Conservation (phyloP, 1,140 invertebrate genomes). For the Drosophila seguyi region DNA sequence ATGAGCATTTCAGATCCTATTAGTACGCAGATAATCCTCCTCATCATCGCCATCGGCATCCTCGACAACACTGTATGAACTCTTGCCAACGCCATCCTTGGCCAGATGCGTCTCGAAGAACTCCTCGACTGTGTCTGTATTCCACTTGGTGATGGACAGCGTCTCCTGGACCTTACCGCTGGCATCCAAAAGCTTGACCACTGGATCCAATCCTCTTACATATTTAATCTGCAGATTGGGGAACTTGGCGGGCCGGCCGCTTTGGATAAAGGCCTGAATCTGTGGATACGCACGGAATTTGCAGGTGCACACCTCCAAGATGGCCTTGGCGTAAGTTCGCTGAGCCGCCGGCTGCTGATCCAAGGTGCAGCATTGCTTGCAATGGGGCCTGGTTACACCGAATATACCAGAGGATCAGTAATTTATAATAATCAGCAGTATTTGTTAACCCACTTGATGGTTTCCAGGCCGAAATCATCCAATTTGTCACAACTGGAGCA, state of each 20-base stretch:
- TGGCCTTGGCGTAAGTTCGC: conserved; percentile 91
- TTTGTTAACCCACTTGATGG: conserved; percentile 87
- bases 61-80: conserved; percentile 75
- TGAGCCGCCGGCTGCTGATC: conserved; percentile 90
- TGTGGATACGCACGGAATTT: conserved; percentile 98
- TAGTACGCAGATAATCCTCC: conserved; percentile 72
- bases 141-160: conserved; percentile 98
- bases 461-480: conserved; percentile 90
- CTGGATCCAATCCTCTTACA: conserved; percentile 95
- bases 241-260: conserved; percentile 93
- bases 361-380: conserved; percentile 90
- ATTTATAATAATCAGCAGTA: not conserved
- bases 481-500: conserved; percentile 96
- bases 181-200: conserved; percentile 95
- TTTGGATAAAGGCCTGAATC: conserved; percentile 97
- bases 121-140: conserved; percentile 97
- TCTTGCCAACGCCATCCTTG: conserved; percentile 64
- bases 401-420: not conserved
- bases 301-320: conserved; percentile 96
- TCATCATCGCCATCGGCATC: conserved; percentile 66
- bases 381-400: conserved; percentile 88
- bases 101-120: conserved; percentile 94
- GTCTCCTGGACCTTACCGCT: conserved; percentile 93
- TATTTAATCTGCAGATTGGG: conserved; percentile 96
- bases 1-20: conserved; percentile 64